phyloP scores from a whole-genome alignment of 2,888 invertebrate species.

The Drosophila testacea region DNA sequence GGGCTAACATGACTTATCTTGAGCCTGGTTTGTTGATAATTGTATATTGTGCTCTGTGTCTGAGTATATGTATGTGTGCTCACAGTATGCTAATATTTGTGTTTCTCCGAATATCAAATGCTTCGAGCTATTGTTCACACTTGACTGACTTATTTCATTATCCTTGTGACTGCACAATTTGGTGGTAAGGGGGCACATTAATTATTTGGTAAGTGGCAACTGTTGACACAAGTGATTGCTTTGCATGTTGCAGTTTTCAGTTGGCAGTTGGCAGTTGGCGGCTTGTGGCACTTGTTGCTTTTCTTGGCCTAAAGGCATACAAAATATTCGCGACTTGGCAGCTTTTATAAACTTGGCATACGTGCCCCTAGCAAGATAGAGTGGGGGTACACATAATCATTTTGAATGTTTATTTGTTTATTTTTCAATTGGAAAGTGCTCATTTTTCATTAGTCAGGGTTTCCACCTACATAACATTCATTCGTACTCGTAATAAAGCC shows the following conservation, averaged over 20 bases:
- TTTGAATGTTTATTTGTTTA: constrained; percentile 71
- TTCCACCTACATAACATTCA: constrained; percentile 25
- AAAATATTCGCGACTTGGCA: constrained; percentile 1
- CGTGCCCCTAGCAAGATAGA: not conserved
- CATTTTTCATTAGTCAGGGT: constrained; percentile 69
- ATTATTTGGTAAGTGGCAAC: constrained; percentile 66
- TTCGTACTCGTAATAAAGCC: constrained; percentile 3
- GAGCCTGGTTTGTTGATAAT: not conserved
- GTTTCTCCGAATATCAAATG: constrained; percentile 3
- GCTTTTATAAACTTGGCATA: not conserved
- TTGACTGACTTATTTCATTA: constrained; percentile 28
- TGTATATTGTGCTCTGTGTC: not conserved
- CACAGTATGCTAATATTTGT: constrained; percentile 9
- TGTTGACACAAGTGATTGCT: constrained; percentile 69
- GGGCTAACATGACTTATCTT: not conserved
- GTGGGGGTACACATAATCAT: constrained; percentile 19
- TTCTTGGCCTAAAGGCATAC: constrained; percentile 18
- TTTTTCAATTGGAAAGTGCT: constrained; percentile 72
- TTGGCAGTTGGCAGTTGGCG: constrained; percentile 26
- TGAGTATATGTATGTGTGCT: too few relatives aligned
- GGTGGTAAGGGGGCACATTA: constrained; percentile 37
- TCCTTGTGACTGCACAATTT: constrained; percentile 42
- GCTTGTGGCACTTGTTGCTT: constrained; percentile 59
- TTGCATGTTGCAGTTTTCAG: constrained; percentile 63
- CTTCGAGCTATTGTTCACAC: constrained; percentile 10